phyloP scores from a whole-genome alignment of 2,888 invertebrate genomes.

The Trissoscelio sp. region DNA sequence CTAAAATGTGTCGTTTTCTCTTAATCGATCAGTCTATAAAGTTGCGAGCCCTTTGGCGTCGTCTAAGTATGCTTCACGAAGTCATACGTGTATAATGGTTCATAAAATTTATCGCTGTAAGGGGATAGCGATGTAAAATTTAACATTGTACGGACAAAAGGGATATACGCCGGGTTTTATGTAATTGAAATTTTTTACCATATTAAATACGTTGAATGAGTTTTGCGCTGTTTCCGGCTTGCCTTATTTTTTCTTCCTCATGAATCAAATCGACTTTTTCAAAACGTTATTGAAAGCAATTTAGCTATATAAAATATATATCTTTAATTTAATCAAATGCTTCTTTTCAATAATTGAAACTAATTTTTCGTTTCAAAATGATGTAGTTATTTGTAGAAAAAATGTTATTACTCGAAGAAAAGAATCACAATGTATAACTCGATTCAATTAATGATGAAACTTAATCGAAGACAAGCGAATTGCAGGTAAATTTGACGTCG shows the following conservation, averaged over 20 bases:
- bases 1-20: conserved; percentile 44
- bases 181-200: conserved; percentile 27
- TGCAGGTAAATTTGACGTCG: conserved; percentile 1
- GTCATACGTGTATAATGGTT: conserved; percentile 45
- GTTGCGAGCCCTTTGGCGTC: conserved; percentile 36
- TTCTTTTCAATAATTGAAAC: not conserved
- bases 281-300: not conserved
- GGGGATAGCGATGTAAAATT: conserved; percentile 30
- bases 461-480: conserved; percentile 23
- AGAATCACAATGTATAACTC: not conserved
- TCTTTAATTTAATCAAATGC: not conserved
- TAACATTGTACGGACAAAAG: conserved; percentile 10
- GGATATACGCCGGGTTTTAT: conserved; percentile 10
- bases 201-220: not conserved
- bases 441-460: conserved; percentile 14
- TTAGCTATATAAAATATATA: not conserved
- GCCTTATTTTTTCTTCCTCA: not conserved
- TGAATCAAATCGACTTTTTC: not conserved
- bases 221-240: conserved; percentile 6
- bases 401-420: not conserved
- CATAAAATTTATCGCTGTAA: conserved; percentile 47
- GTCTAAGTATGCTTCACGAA: conserved; percentile 33
- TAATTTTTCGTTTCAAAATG: not conserved
- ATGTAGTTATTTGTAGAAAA: not conserved
- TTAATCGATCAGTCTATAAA: conserved; percentile 51